A percentile compares a stretch with the other conserved stretches of the same genome.
Evolutionary conservation across 2,113 vertebrate species (phyloP).

Genomic region (Grammomys dolichurus): DNA sequence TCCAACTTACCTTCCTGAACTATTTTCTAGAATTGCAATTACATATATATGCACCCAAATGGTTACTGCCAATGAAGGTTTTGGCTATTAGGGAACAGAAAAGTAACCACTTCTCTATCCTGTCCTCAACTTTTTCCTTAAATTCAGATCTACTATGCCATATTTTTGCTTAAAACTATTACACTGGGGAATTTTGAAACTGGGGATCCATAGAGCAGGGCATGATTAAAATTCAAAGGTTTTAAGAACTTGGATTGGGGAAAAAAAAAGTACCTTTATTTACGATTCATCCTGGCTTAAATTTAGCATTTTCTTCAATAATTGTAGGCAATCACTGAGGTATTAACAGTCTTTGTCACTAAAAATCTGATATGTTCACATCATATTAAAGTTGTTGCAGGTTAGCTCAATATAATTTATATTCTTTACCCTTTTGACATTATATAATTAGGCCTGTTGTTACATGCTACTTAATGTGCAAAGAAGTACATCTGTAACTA

Average conservation of each 20-base stretch:
- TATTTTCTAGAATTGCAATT: not conserved
- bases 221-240: constrained; percentile 33
- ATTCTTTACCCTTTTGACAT: constrained; percentile 53
- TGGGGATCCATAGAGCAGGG: not conserved
- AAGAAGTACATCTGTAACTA: not conserved
- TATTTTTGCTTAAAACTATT: constrained; percentile 48
- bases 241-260: not conserved
- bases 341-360: constrained; percentile 26
- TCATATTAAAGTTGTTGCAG: constrained; percentile 28
- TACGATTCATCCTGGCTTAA: constrained; percentile 48
- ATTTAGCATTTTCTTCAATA: constrained; percentile 47
- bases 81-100: constrained; percentile 34
- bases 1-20: not conserved
- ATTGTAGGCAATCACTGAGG: not conserved
- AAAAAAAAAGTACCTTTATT: not conserved
- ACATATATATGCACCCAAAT: not conserved
- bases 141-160: constrained; percentile 38
- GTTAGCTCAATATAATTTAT: constrained; percentile 42
- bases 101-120: not conserved
- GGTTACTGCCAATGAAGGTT: not conserved
- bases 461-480: constrained; percentile 52
- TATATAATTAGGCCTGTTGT: constrained; percentile 49
- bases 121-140: not conserved
- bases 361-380: constrained; percentile 49
- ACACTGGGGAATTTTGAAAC: constrained; percentile 46